Percentiles rank a stretch among this genome's conserved stretches.
These are phyloP conservation scores for Pogonognathellus flavescens DNA, from an alignment of 1,140 invertebrate genomes.

Conservation along the genomic window DNA sequence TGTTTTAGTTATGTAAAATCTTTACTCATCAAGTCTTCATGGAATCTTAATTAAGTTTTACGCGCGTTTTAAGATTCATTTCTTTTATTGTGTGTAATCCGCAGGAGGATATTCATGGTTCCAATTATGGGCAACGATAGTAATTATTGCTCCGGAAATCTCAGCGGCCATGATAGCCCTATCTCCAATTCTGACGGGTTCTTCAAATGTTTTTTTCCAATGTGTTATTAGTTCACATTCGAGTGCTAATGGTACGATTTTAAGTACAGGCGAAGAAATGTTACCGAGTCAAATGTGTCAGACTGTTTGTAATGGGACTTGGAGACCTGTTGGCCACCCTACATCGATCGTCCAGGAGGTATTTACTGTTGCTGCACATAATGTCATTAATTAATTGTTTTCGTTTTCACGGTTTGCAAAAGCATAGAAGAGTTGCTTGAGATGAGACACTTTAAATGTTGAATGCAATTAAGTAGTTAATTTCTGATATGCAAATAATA, in stretches of 20 bases:
- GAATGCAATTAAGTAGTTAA: background rate
- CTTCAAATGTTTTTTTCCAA: slow-evolving; percentile 3
- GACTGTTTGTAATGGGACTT: slow-evolving; percentile 19
- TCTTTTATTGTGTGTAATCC: background rate
- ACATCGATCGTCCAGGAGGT: slow-evolving; percentile 52
- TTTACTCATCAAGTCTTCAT: too few relatives aligned
- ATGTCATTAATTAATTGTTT: too few relatives aligned
- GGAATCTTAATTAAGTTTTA: background rate
- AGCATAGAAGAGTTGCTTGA: too few relatives aligned
- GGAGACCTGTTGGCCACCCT: background rate
- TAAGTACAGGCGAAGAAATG: background rate
- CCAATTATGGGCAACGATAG: slow-evolving; percentile 51
- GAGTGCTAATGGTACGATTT: background rate
- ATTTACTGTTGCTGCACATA: too few relatives aligned
- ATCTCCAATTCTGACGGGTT: slow-evolving; percentile 51
- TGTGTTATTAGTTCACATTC: slow-evolving; percentile 10
- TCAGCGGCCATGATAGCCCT: slow-evolving; percentile 55
- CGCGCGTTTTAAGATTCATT: background rate
- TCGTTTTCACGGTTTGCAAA: too few relatives aligned
- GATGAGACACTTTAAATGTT: background rate
- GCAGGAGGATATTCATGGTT: slow-evolving; percentile 61
- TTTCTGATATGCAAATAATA: background rate
- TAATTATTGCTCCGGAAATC: slow-evolving; percentile 56
- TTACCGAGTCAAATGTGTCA: background rate
- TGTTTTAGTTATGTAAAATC: background rate